Base-by-base conservation (phyloP, 2,888 invertebrate genomes). In the Caenorhabditis uteleia region DNA sequence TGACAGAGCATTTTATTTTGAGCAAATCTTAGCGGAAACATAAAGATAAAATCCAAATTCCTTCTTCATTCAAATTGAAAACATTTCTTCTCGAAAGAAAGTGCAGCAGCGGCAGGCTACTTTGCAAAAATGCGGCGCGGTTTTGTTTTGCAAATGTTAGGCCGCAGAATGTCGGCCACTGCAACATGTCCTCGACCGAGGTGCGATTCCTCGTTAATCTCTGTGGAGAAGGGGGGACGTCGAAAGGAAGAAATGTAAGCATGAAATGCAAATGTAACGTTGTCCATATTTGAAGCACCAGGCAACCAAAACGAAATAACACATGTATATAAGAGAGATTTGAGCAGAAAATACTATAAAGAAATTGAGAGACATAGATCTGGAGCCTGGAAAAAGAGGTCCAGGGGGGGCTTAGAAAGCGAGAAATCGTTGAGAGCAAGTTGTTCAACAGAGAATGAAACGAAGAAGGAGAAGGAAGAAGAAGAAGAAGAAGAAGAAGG, bases 51-150 rank as follows among this genome's bases (percentile, higher is more conserved):
- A 34, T 25, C 3, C 12, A 50, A 40, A 31, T 16, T n/a, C n/a
- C 7, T 16, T 2, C 40, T 42, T 18, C 26, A 31, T 16, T 26
- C 21, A 49, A 48, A 29, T 29, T 12, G 14, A 16, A 26, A 21
- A 20, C 10, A 14, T 44, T 55, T 33, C 49, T 61, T 61, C 61
- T 61, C 55, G 61, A 61, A 61, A 48, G 38, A 55, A 55, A 40
- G 16, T 5, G n/a, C 6, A n/a, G 18, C 18, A 36, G 36, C 36
- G 36, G 8, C n/a, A 8, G n/a, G 14, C 18, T 36, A 14, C 14
- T 16, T 16, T 16, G n/a, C 6, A 14, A 36, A 18, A 5, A 36
- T 36, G 14, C 18, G 6, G 36, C 14, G n/a, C n/a, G 4, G 36
- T 36, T 36, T 36, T 36, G n/a, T n/a, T n/a, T n/a, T n/a, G n/a